Conservation (phyloP, 2,888 invertebrate species). For the Syritta pipiens region DNA sequence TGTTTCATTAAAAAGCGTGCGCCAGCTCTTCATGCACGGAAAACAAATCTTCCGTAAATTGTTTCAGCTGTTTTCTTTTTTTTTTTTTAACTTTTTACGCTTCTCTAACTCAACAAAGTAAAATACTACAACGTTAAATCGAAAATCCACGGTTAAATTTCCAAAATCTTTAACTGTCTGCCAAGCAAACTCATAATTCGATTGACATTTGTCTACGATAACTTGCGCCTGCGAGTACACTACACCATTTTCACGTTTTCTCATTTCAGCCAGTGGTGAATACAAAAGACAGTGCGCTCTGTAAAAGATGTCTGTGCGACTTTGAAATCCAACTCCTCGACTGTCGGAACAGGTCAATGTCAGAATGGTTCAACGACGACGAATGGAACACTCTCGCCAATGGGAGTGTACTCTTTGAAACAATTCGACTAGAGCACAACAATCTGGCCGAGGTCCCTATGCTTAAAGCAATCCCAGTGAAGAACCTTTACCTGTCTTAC, state of each 20-base stretch:
- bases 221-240: conserved; percentile 55
- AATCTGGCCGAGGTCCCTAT: conserved; percentile 73
- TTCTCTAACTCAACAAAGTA: too few relatives aligned
- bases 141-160: too few relatives aligned
- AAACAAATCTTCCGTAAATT: too few relatives aligned
- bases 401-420: conserved; percentile 74
- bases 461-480: conserved; percentile 80
- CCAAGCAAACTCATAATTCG: too few relatives aligned
- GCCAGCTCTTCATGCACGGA: too few relatives aligned
- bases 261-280: conserved; percentile 70
- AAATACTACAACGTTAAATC: too few relatives aligned
- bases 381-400: conserved; percentile 80
- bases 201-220: too few relatives aligned
- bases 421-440: conserved; percentile 75
- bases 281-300: conserved; percentile 77
- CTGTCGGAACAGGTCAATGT: conserved; percentile 81
- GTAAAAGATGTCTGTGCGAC: conserved; percentile 81
- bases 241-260: conserved; percentile 10
- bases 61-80: too few relatives aligned
- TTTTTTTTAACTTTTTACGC: too few relatives aligned
- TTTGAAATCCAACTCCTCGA: conserved; percentile 79
- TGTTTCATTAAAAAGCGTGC: too few relatives aligned
- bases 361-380: conserved; percentile 80
- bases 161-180: too few relatives aligned
- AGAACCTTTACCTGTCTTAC: conserved; percentile 82